Conservation (phyloP, 2,113 vertebrate genomes). For the Phrynosoma platyrhinos region DNA sequence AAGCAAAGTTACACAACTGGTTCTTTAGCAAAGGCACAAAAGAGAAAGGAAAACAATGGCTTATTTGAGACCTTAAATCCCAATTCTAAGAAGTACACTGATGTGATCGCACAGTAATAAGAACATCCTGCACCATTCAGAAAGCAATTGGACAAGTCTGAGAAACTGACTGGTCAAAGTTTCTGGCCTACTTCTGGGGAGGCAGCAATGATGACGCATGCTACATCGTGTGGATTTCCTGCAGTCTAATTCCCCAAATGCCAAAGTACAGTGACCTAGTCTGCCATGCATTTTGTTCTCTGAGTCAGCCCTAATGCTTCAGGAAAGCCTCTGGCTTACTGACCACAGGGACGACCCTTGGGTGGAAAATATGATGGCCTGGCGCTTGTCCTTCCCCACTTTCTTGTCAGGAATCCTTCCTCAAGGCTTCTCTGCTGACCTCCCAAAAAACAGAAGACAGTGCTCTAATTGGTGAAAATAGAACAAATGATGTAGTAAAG, state of each 20-base stretch:
- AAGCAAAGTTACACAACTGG: constrained; percentile 2
- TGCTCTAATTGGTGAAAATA: too few relatives aligned
- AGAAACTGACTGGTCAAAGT: background rate
- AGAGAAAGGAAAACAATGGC: background rate
- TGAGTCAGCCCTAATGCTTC: background rate
- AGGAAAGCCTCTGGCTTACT: background rate
- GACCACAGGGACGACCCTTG: background rate
- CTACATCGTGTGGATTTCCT: background rate
- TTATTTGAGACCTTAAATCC: constrained; percentile 11
- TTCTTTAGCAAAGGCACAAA: background rate
- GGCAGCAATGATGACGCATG: background rate
- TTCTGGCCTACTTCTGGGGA: background rate
- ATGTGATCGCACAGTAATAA: constrained; percentile 4
- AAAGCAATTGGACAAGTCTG: background rate
- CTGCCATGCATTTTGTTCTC: background rate
- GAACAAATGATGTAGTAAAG: too few relatives aligned
- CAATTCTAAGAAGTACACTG: constrained; percentile 12
- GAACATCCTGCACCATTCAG: background rate
- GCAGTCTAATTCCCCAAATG: background rate
- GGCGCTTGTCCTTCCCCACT: too few relatives aligned
- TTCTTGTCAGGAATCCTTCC: background rate
- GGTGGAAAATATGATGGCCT: background rate
- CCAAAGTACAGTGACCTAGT: background rate
- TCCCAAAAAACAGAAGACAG: background rate
- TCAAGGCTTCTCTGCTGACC: background rate